Evolutionary conservation across 1,140 invertebrate species (phyloP), one percentile per base, ranked within the genome.

Genomic region (Hirudo medicinalis): DNA sequence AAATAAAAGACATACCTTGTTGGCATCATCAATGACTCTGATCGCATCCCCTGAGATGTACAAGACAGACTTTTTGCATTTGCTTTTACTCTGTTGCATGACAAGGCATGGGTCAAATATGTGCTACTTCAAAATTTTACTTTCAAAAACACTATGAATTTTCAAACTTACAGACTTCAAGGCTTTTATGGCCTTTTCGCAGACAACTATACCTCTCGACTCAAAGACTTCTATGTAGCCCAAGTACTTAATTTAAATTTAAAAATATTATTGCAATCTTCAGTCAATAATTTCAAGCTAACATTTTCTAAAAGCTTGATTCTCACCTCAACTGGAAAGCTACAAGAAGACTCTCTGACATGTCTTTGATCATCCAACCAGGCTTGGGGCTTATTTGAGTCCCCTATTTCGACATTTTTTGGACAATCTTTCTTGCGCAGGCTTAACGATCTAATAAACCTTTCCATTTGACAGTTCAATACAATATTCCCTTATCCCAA

Each of bases 151-250:
- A 36, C 32, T 36, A 19, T 13, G 32, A 63, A 27, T 27, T 27
- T 63, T 54, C 22, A 29, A 49, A 78, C 80, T 79, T 77, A 82
- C 80, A 53, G 77, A 73, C 77, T 82, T 79, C 3, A 85, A 76
- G 36, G 78, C 90, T 86, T 96, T 97, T 54, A 99, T 86, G 27
- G 96, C 96, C 83, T 97, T 94, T 83, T 99, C 97, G 85, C 97
- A 99, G 54, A 99, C 92, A 83, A 96, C 91, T 94, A 99, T 98
- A 25, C 97, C 96, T 78, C 96, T 86, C 0, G 94, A 98, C 83
- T 99, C 96, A 82, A 94, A 98, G 3, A 99, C 97, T 85, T 99
- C 96, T 0, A 97, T 92, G 84, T 93, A 96, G 74, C 97, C 97
- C 77, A 99, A 84, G 86, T 99, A 99, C 88, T 91, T 78, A 29